These are phyloP conservation scores for Microhierax caerulescens DNA, from an alignment of 2,797 vertebrate species.

Conservation along the genomic window DNA sequence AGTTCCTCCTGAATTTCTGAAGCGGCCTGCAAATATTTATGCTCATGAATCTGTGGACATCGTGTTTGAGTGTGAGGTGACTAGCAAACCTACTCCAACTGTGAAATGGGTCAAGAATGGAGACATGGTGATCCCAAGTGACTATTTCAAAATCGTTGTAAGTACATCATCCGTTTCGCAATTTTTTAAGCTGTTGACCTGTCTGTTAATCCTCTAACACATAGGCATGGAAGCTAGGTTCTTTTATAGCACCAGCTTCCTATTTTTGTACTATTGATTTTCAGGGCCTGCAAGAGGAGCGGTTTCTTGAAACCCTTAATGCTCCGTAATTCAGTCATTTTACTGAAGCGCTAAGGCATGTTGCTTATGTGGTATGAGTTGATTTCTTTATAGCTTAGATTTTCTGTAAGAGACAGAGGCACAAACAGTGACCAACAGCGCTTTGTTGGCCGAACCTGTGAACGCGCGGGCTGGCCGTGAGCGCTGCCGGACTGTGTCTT, in stretches of 20 bases:
- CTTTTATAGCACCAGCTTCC: background rate
- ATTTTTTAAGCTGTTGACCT: background rate
- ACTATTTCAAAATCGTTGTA: slow-evolving; percentile 97
- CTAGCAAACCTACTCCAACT: slow-evolving; percentile 88
- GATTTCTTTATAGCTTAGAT: background rate
- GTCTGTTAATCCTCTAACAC: background rate
- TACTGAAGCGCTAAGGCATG: accelerated
- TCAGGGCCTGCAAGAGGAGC: background rate
- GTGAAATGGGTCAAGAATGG: slow-evolving; percentile 98
- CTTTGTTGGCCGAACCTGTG: background rate
- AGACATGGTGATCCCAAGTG: slow-evolving; percentile 94
- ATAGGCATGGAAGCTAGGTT: accelerated
- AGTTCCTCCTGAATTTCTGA: slow-evolving; percentile 89
- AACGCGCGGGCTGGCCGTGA: accelerated
- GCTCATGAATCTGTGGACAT: slow-evolving; percentile 97
- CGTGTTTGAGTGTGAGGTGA: slow-evolving; percentile 92
- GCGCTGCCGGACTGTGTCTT: background rate
- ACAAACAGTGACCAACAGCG: background rate
- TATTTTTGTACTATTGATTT: accelerated
- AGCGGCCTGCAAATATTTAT: slow-evolving; percentile 86
- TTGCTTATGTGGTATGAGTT: background rate
- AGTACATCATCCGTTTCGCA: slow-evolving; percentile 48
- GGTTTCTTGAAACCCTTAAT: background rate
- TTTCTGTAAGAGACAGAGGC: background rate
- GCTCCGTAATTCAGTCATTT: background rate